These are phyloP conservation scores for Dynastes hyllus DNA, from an alignment of 2,888 invertebrate genomes.

Conservation along the genomic window DNA sequence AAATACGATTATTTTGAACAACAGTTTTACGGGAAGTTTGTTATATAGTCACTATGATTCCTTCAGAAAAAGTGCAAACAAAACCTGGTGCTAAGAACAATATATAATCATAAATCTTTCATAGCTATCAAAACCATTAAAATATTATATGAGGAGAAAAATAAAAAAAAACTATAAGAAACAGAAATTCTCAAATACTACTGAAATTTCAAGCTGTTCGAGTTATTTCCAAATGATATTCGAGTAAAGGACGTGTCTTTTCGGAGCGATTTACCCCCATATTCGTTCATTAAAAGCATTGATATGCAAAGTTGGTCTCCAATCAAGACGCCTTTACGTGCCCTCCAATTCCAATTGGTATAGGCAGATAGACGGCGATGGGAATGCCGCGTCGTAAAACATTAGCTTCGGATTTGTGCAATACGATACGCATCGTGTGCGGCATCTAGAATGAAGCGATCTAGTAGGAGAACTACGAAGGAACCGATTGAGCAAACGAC, in stretches of 20 bases:
- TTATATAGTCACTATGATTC: no score
- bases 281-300: constrained; percentile 32
- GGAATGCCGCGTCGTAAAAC: constrained; percentile 5
- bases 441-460: constrained; percentile 47
- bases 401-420: constrained; percentile 41
- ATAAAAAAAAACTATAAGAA: no score
- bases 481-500: constrained; percentile 30
- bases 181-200: no score
- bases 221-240: not conserved
- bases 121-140: no score
- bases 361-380: not conserved
- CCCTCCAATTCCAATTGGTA: constrained; percentile 13
- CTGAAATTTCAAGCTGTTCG: not conserved
- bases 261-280: constrained; percentile 18
- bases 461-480: constrained; percentile 2
- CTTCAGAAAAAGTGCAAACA: no score
- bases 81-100: no score
- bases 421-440: constrained; percentile 47
- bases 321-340: constrained; percentile 41
- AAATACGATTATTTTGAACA: no score
- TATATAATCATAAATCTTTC: no score
- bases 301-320: constrained; percentile 46
- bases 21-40: no score
- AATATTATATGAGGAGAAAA: no score
- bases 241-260: constrained; percentile 2